Base-by-base conservation (phyloP, 2,113 vertebrate genomes). In the Gymnarchus niloticus region DNA sequence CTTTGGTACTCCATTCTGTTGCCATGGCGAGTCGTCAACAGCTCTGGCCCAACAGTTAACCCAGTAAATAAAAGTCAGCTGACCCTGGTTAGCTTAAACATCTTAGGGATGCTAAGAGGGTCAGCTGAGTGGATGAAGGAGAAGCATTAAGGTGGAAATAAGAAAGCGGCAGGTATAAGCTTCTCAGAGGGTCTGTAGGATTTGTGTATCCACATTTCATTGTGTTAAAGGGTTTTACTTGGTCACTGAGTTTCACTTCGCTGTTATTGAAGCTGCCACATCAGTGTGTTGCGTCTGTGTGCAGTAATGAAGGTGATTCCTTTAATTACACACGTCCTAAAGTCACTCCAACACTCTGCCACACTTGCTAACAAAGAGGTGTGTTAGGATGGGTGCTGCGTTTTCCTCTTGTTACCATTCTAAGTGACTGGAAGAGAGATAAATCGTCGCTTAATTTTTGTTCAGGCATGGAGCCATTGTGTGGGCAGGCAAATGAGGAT, bases 401-500 rank as follows among this genome's bases (percentile, higher is more conserved):
- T 33, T 82, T 82, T 33, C 80, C 25, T 14, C 80, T 48, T 48
- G 48, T 17, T 33, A 82, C 48, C 28, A 28, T 54, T 54, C 52
- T 10, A 33, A 82, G 51, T 19, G 23, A 10, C 23, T 17, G 12
- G 51, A 82, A 54, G 14, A 54, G 51, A 51, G 14, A 48, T 3
- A 49, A 82, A 54, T 51, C n/a, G 25, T 52, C 48, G n/a, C 41
- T 48, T 25, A 37, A 14, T 82, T 54, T 52, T 51, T 12, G 52
- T 49, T 82, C 80, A 82, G 12, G 48, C 14, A 54, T 3, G 1
- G 19, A 21, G 51, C 80, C 48, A 52, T 33, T 33, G 51, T 33
- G 51, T 10, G 28, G 80, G 54, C 80, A 54, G 80, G 51, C 51
- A 56, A 82, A 82, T 82, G 51, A 82, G 54, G 80, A 17, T 33